phyloP scores from a whole-genome alignment of 64 coral and sea anemone species.

The Montipora cactus region DNA sequence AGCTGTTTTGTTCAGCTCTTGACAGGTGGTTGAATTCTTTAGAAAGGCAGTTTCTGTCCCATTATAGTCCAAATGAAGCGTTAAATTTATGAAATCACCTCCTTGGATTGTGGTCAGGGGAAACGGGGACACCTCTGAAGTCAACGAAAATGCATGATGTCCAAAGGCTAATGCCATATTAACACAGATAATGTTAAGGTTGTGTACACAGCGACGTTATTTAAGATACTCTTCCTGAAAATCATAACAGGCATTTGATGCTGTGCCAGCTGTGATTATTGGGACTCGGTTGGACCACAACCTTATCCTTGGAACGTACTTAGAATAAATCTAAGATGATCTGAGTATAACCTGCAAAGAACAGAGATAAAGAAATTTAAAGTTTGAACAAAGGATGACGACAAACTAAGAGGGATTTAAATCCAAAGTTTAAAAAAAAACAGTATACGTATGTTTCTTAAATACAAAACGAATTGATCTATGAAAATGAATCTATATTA shows the following conservation, averaged over 20 bases:
- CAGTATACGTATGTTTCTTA: too few species aligned
- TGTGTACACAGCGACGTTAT: background rate
- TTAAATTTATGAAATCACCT: conserved; percentile 68
- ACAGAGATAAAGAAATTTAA: background rate
- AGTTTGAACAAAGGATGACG: background rate
- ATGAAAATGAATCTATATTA: too few species aligned
- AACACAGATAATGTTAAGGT: background rate
- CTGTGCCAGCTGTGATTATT: background rate
- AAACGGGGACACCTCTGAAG: background rate
- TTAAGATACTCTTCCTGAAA: background rate
- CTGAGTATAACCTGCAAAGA: background rate
- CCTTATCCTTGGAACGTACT: too few species aligned
- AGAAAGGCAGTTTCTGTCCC: conserved; percentile 4
- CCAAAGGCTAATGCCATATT: conserved; percentile 25
- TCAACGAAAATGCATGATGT: conserved; percentile 28
- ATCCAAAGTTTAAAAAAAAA: background rate
- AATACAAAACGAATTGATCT: too few species aligned
- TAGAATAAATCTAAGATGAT: background rate
- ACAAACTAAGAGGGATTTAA: background rate
- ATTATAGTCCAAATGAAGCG: conserved; percentile 69
- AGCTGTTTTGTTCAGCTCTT: conserved; percentile 1
- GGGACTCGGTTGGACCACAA: too few species aligned
- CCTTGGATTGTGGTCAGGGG: conserved; percentile 58
- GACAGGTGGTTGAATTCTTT: conserved; percentile 64
- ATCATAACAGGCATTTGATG: background rate